Conservation (phyloP, 2,113 vertebrate genomes). For the human (Homo sapiens) region GRCh38 chr22:38252501-38253000, state of each 20-base stretch:
- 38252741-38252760: background rate
- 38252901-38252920: no score
- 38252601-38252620: background rate
- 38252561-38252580: background rate
- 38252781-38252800: background rate
- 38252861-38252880: no score
- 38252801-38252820: background rate
- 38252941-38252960: no score
- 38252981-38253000: no score
- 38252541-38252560: accelerated
- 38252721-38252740: background rate
- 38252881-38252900: no score
- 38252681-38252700: background rate
- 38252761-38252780: background rate
- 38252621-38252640: background rate
- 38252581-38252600: background rate
- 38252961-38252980: no score
- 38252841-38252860: background rate
- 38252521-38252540: accelerated
- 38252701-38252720: background rate
- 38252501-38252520: background rate
- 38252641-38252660: background rate
- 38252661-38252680: background rate
- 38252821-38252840: background rate
- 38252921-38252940: no score